phyloP scores from a whole-genome alignment of 2,113 vertebrate species.

The Rhabdornis inornatus region DNA sequence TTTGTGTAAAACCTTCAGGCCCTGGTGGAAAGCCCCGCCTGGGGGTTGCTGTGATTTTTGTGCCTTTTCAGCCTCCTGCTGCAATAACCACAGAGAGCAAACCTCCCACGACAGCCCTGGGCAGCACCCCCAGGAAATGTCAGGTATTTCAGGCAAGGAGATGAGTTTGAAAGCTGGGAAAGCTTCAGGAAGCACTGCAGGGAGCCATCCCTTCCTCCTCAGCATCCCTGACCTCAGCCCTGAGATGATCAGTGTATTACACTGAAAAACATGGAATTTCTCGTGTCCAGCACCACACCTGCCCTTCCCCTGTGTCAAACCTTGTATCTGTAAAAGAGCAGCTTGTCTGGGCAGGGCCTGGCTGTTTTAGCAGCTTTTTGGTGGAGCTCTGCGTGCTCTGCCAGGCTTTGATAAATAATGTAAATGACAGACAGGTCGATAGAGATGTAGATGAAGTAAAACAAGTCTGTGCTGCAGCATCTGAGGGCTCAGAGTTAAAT shows the following conservation, averaged over 20 bases:
- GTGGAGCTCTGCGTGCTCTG: not conserved
- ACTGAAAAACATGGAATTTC: not conserved
- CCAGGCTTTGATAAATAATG: not conserved
- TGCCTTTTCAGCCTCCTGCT: constrained; percentile 13
- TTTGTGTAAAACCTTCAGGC: not conserved
- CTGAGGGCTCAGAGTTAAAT: not conserved
- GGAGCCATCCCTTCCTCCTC: not conserved
- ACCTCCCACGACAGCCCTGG: not conserved
- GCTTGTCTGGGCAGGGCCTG: not conserved
- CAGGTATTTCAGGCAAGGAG: not conserved
- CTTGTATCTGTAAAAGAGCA: not conserved
- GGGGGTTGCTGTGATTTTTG: not conserved
- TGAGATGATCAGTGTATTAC: not conserved
- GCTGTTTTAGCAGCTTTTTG: fast-evolving
- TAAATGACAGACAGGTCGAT: not conserved
- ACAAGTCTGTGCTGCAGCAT: not conserved
- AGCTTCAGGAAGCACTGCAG: not conserved
- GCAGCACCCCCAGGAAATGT: not conserved
- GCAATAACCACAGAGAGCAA: constrained; percentile 4
- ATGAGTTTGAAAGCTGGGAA: not conserved
- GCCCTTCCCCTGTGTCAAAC: fast-evolving
- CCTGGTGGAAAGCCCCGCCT: not conserved
- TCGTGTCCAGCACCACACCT: not conserved
- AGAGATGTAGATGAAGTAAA: not conserved
- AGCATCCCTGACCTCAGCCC: constrained; percentile 11